Evolutionary conservation across 1,140 invertebrate genomes (phyloP).

Genomic region (Hestina assimilis): DNA sequence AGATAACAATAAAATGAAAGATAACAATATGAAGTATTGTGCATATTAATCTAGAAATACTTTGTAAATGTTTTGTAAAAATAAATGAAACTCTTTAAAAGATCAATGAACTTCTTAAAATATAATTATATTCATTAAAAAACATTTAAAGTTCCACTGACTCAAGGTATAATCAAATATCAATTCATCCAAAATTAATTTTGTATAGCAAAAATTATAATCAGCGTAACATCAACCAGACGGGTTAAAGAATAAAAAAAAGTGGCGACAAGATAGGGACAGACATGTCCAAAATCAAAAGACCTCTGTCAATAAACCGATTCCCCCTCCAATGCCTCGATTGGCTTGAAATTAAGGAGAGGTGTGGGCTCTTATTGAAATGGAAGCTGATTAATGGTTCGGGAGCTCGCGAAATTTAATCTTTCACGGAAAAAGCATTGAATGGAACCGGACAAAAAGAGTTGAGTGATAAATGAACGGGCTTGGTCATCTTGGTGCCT

Average conservation of each 20-base stretch:
- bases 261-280: conserved; percentile 49
- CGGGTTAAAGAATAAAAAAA: conserved; percentile 63
- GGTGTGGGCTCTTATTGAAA: conserved; percentile 35
- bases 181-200: conserved; percentile 55
- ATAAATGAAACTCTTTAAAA: too few species aligned
- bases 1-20: too few species aligned
- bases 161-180: conserved; percentile 42
- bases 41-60: too few species aligned
- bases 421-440: conserved; percentile 71
- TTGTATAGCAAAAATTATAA: conserved; percentile 64
- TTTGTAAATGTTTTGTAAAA: too few species aligned
- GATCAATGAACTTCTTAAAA: too few species aligned
- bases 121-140: too few species aligned
- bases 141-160: too few species aligned
- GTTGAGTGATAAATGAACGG: conserved; percentile 65
- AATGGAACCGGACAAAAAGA: conserved; percentile 67
- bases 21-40: too few species aligned
- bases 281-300: conserved; percentile 37
- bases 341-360: conserved; percentile 6
- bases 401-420: conserved; percentile 70
- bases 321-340: not conserved
- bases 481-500: conserved; percentile 49
- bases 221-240: conserved; percentile 63
- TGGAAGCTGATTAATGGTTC: conserved; percentile 62
- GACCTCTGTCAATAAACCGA: conserved; percentile 33